A percentile compares a stretch with the other conserved stretches of the same genome.
Evolutionary conservation across 2,888 invertebrate species (phyloP).

Genomic region (Drosophila parthenogenetica): DNA sequence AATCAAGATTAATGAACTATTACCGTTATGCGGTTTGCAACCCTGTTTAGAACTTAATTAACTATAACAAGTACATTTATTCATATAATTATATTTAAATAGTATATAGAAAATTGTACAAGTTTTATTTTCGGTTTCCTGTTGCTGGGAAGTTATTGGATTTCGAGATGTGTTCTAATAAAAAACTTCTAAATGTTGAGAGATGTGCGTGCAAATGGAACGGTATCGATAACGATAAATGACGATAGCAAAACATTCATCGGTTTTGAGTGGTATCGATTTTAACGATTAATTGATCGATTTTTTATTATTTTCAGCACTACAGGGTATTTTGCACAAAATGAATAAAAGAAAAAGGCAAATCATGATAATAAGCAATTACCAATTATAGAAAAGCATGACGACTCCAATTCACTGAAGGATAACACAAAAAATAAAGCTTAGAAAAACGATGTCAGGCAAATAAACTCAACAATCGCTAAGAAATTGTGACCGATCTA

Average conservation of each 20-base stretch:
- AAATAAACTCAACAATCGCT: constrained; percentile 30
- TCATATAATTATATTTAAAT: neutral
- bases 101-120: constrained; percentile 1
- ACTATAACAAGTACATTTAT: constrained; percentile 26
- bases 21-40: constrained; percentile 27
- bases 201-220: constrained; percentile 60
- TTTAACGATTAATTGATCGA: constrained; percentile 17
- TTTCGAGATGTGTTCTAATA: constrained; percentile 27
- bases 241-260: constrained; percentile 53
- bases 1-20: constrained; percentile 27
- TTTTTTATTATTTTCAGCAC: constrained; percentile 27
- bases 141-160: constrained; percentile 5
- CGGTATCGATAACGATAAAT: constrained; percentile 52
- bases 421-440: constrained; percentile 4
- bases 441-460: constrained; percentile 28
- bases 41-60: constrained; percentile 37
- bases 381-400: constrained; percentile 7
- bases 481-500: constrained; percentile 24
- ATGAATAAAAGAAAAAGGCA: constrained; percentile 37
- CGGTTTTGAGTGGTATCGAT: constrained; percentile 37
- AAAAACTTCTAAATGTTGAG: constrained; percentile 5
- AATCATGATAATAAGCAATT: constrained; percentile 42
- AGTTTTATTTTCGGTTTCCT: constrained; percentile 4
- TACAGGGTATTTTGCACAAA: constrained; percentile 38
- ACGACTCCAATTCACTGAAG: constrained; percentile 3